These are phyloP conservation scores for Diaphora mendica DNA, from an alignment of 2,888 invertebrate genomes.

Conservation along the genomic window DNA sequence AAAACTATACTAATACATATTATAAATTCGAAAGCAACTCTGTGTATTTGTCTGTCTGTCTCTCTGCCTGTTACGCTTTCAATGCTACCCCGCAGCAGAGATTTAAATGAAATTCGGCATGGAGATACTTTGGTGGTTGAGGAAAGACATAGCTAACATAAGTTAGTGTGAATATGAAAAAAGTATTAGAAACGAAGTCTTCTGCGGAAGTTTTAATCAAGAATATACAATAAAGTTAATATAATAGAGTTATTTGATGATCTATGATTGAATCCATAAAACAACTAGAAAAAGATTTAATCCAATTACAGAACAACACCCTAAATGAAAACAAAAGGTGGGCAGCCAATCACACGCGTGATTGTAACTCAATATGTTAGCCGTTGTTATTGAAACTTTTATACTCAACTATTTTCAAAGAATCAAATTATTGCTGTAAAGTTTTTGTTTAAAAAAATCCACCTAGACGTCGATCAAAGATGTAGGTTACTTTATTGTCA, in stretches of 20 bases:
- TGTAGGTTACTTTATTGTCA: constrained; percentile 38
- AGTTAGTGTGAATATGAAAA: background rate
- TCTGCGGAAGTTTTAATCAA: background rate
- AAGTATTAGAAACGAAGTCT: background rate
- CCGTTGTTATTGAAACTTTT: background rate
- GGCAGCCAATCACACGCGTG: background rate
- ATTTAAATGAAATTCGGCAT: no score
- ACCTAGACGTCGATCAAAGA: constrained; percentile 33
- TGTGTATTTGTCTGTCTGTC: no score
- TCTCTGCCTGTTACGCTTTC: no score
- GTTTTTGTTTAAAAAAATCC: constrained; percentile 35
- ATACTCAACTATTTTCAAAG: background rate
- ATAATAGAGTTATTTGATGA: background rate
- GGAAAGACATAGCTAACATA: no score
- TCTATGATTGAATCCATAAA: background rate
- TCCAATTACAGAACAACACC: background rate
- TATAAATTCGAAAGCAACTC: no score
- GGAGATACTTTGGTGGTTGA: no score
- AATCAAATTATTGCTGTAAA: background rate
- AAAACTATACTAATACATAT: background rate
- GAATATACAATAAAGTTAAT: background rate
- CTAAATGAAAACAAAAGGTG: background rate
- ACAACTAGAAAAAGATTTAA: background rate
- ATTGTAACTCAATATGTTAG: background rate
- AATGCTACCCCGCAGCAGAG: no score